Evolutionary conservation across 2,797 vertebrate species (phyloP), one percentile per base, ranked within the genome.

Genomic region (Molossus molossus): DNA sequence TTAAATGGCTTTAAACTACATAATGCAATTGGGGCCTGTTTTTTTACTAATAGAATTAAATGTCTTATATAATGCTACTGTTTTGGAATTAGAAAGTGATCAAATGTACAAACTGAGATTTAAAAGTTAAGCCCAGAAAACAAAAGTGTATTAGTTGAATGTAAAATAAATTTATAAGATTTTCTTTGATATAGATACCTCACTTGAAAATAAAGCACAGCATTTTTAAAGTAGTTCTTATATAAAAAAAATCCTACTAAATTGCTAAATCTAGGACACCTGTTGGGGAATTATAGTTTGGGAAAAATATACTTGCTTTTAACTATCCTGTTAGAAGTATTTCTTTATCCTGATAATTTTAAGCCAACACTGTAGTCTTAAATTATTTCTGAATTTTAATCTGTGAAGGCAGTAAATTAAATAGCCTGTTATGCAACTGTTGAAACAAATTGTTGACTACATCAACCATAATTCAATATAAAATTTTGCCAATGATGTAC

Each of bases 401-500:
- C 82, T 97, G 95, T 97, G 91, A 67, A 98, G 94, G 93, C 97
- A 96, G 96, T 97, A 92, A 97, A 94, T 96, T 69, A 97, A 96
- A 82, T 96, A 97, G 6, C 25, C 86, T 95, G 40, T 95, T 91
- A 95, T 96, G 94, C 97, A 98, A 97, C 91, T 89, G 4, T 80
- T 93, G 94, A 96, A 95, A 91, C 72, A 96, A 81, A 83, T 91
- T 90, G 45, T 77, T 96, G 69, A 65, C 57, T 93, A 86, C 73
- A 89, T 60, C 87, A 80, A 95, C 91, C 94, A 91, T 89, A 90
- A 95, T 86, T 96, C 91, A 65, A 69, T 98, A 98, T 97, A 98
- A 98, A 97, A 97, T 98, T 98, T 98, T 99, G 99, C 99, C 99
- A 99, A 99, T 99, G 99, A 99, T 99, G 99, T 99, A 98, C 98